Evolutionary conservation across 2,113 vertebrate genomes (phyloP), one percentile per base, ranked within the genome.

Genomic region (Oxyruncus cristatus): DNA sequence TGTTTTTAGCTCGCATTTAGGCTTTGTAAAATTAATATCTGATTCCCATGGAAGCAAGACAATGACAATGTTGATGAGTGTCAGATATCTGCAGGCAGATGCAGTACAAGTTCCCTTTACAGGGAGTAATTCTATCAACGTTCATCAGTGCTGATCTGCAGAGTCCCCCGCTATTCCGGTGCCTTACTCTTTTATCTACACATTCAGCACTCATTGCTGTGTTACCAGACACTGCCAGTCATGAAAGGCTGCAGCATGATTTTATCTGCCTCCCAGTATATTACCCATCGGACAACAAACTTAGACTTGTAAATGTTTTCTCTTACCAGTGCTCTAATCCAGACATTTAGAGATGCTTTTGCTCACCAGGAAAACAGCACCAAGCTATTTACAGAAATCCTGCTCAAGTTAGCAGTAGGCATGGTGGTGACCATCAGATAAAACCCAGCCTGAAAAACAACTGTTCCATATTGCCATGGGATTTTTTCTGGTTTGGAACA

Each of bases 221-320:
- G 92, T 87, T 92, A 96, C 93, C 93, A 95, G 93, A 96, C 93
- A 87, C 95, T 84, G 93, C 85, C 79, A 95, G 42, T 56, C 92
- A 86, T 61, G 88, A 96, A 96, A 94, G 84, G 65, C 88, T 61
- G 72, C 52, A 39, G 35, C 85, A 91, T 75, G 93, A 96, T 96
- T 95, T 87, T 95, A 94, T 96, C 93, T 91, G 56, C 76, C 61
- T 94, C 66, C 65, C 67, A 49, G 88, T 26, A 37, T 85, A 93
- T 87, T 94, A 83, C 63, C 71, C 92, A 85, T 19, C 63, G 75
- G 90, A 90, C 75, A 96, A 50, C 71, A 85, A 91, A 95, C 74
- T 93, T 92, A 80, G 88, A 85, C 89, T 93, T 94, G 89, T 93
- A 93, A 95, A 95, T 88, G 81, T 93, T 94, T 93, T 70, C 55